phyloP scores from a whole-genome alignment of 2,113 vertebrate species.

The Gadus chalcogrammus region DNA sequence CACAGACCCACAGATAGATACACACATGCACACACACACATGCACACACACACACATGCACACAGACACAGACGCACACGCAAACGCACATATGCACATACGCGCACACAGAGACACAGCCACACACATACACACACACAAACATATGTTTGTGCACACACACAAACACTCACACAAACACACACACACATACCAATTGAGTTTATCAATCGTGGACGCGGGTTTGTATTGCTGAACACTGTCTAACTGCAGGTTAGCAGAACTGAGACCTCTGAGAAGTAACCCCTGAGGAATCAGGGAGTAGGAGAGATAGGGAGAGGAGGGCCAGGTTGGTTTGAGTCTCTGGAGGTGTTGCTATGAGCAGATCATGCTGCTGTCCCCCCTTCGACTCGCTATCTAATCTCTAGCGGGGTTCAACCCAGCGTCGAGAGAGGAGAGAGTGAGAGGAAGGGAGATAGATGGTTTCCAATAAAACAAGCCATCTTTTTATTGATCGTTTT shows the following conservation, averaged over 20 bases:
- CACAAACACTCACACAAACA: constrained; percentile 22
- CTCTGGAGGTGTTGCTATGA: constrained; percentile 9
- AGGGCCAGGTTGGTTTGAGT: background rate
- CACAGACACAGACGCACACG: background rate
- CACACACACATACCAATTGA: constrained; percentile 53
- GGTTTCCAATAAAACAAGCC: background rate
- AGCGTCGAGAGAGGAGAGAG: background rate
- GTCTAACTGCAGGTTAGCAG: constrained; percentile 48
- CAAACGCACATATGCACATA: too few species aligned
- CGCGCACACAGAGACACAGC: too few species aligned
- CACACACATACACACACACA: background rate
- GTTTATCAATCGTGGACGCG: constrained; percentile 60
- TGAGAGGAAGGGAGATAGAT: background rate
- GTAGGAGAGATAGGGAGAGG: background rate
- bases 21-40: background rate
- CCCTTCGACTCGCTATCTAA: background rate
- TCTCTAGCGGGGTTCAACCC: background rate
- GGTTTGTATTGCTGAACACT: constrained; percentile 47
- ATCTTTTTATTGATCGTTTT: too few species aligned
- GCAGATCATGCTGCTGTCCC: constrained; percentile 6
- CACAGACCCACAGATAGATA: constrained; percentile 10
- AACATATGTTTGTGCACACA: constrained; percentile 29
- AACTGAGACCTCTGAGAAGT: constrained; percentile 43
- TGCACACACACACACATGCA: background rate
- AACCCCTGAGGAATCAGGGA: constrained; percentile 45